Percentiles rank a stretch among this genome's conserved stretches.
These are phyloP conservation scores for Buathra laborator DNA, from an alignment of 2,888 invertebrate genomes.

Conservation along the genomic window DNA sequence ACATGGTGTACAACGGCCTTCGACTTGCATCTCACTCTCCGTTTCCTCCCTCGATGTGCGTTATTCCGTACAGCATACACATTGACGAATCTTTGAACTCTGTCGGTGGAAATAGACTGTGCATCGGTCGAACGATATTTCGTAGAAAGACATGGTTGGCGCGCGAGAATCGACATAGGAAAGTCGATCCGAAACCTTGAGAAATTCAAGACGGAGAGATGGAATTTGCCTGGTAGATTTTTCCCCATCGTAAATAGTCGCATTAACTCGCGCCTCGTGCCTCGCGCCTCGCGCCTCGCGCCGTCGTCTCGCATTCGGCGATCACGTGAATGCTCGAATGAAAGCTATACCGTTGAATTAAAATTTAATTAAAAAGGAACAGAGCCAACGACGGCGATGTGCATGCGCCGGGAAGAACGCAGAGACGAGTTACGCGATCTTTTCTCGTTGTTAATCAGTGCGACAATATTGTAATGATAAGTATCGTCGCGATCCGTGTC, in stretches of 20 bases:
- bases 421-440: conserved; percentile 43
- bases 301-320: conserved; percentile 14
- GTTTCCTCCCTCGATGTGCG: not conserved
- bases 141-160: too few relatives aligned
- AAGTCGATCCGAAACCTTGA: too few relatives aligned
- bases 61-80: conserved; percentile 25
- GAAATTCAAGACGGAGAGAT: too few relatives aligned
- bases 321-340: conserved; percentile 47
- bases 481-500: not conserved
- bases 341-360: not conserved
- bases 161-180: not conserved
- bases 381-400: not conserved
- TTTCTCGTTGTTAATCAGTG: not conserved
- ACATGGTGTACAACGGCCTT: conserved; percentile 30
- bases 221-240: not conserved
- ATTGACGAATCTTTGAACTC: conserved; percentile 66
- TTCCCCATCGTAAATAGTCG: not conserved
- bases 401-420: too few relatives aligned
- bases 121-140: too few relatives aligned
- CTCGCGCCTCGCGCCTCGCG: not conserved
- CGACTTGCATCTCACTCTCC: conserved; percentile 19
- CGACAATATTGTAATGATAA: conserved; percentile 10
- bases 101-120: conserved; percentile 28
- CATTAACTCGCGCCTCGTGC: not conserved
- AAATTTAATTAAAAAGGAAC: conserved; percentile 31